These are phyloP conservation scores for Lophotis ruficrista DNA, from an alignment of 2,113 vertebrate genomes.

Conservation along the genomic window DNA sequence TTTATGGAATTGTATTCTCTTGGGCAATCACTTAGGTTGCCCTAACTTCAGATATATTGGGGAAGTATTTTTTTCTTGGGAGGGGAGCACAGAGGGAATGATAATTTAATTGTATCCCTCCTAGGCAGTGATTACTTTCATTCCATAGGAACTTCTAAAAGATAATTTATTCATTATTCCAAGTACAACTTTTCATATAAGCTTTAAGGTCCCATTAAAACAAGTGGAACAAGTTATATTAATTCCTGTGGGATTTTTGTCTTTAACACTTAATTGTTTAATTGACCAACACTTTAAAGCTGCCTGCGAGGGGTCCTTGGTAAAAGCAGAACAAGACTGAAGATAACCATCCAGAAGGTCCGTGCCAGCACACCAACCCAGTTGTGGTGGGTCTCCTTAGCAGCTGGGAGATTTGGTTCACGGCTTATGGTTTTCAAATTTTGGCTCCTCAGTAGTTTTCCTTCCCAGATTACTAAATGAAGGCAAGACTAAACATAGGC, in stretches of 20 bases:
- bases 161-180: not conserved
- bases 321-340: not conserved
- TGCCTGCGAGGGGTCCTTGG: not conserved
- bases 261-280: not conserved
- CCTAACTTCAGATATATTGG: not conserved
- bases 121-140: not conserved
- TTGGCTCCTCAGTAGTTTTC: not conserved
- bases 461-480: not conserved
- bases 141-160: not conserved
- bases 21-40: not conserved
- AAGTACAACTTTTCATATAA: not conserved
- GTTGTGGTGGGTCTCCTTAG: not conserved
- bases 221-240: not conserved
- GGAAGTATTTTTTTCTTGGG: not conserved
- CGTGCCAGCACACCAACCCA: not conserved
- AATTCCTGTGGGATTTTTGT: not conserved
- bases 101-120: not conserved
- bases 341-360: not conserved
- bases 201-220: not conserved
- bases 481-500: not conserved
- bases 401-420: not conserved
- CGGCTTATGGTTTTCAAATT: not conserved
- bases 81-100: not conserved
- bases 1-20: not conserved
- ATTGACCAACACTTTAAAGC: not conserved